These are phyloP conservation scores for Papilio polytes DNA, from an alignment of 1,140 invertebrate species.

Conservation along the genomic window DNA sequence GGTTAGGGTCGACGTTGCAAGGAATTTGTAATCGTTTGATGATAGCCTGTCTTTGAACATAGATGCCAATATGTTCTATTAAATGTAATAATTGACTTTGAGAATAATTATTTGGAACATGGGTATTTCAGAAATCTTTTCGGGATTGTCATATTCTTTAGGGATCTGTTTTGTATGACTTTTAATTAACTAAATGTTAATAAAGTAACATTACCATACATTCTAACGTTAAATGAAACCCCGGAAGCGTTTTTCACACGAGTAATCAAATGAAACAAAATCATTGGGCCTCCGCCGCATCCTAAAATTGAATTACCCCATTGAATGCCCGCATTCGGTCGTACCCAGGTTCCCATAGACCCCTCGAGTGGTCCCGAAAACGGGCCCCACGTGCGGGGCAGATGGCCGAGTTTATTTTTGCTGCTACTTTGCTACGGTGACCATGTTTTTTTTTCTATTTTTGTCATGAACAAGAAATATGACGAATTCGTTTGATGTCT, in stretches of 20 bases:
- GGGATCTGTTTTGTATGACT: background rate
- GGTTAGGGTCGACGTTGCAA: background rate
- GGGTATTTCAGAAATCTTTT: too few species aligned
- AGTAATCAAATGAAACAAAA: slow-evolving; percentile 32
- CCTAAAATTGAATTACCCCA: slow-evolving; percentile 52
- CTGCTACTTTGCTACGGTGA: slow-evolving; percentile 40
- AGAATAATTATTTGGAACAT: background rate
- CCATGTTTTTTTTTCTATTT: slow-evolving; percentile 35
- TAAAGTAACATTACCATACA: background rate
- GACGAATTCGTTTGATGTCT: background rate
- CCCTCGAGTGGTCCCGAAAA: slow-evolving; percentile 55
- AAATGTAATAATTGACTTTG: background rate
- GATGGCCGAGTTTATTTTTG: slow-evolving; percentile 58
- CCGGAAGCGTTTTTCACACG: slow-evolving; percentile 24
- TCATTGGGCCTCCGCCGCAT: slow-evolving; percentile 9
- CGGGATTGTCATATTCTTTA: too few species aligned
- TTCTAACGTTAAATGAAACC: slow-evolving; percentile 2
- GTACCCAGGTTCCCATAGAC: slow-evolving; percentile 49
- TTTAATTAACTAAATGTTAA: slow-evolving; percentile 11
- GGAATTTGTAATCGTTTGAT: slow-evolving; percentile 13
- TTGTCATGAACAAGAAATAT: background rate
- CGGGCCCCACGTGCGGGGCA: slow-evolving; percentile 58
- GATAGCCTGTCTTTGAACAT: background rate
- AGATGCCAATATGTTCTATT: background rate
- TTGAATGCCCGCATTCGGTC: slow-evolving; percentile 51